These are phyloP conservation scores for Metallyticus violacea DNA, from an alignment of 2,888 invertebrate genomes.

Conservation along the genomic window DNA sequence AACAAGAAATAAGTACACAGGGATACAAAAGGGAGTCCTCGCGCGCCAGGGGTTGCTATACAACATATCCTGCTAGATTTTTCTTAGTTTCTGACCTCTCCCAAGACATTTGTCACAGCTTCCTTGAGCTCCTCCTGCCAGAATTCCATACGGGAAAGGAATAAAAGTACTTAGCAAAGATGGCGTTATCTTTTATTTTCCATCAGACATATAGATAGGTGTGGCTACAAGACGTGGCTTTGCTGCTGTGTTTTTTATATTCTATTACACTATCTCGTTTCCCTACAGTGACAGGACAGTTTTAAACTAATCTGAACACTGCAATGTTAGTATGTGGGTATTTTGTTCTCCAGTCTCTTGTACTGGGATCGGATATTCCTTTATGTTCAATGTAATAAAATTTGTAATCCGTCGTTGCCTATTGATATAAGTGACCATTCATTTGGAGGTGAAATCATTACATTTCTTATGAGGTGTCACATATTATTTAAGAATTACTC, in stretches of 20 bases:
- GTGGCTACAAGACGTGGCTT: not conserved
- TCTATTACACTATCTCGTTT: not conserved
- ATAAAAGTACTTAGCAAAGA: not conserved
- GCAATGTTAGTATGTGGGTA: not conserved
- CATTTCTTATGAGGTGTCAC: too few relatives aligned
- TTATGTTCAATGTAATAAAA: not conserved
- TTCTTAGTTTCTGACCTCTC: not conserved
- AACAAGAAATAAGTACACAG: not conserved
- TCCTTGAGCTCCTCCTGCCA: not conserved
- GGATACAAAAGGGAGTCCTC: not conserved
- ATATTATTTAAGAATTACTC: too few relatives aligned
- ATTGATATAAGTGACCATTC: not conserved
- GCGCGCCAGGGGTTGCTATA: not conserved
- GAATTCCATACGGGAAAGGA: not conserved
- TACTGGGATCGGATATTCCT: not conserved
- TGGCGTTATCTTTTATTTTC: not conserved
- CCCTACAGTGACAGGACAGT: not conserved
- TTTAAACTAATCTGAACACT: not conserved
- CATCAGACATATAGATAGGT: not conserved
- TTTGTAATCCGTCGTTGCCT: not conserved
- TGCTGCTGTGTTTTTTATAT: not conserved
- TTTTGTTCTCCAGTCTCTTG: not conserved
- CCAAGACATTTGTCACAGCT: not conserved
- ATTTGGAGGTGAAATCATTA: too few relatives aligned
- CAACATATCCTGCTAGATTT: not conserved